Evolutionary conservation across 2,888 invertebrate genomes (phyloP).

Genomic region (Drosophila demipolita): DNA sequence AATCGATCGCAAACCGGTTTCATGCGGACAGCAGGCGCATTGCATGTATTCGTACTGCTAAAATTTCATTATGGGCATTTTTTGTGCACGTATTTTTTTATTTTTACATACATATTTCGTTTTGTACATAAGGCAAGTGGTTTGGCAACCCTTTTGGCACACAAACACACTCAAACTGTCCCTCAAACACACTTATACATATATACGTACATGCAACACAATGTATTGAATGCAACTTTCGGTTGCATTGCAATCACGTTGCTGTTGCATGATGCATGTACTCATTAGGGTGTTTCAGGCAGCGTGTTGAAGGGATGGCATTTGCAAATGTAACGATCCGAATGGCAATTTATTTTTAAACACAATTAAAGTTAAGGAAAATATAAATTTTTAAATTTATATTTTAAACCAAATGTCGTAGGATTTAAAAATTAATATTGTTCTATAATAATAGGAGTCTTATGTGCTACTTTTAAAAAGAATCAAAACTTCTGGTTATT

Average conservation of each 20-base stretch:
- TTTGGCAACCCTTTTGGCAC: conserved; percentile 80
- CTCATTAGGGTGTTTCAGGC: conserved; percentile 56
- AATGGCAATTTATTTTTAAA: neutral
- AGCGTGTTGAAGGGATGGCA: neutral
- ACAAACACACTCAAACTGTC: conserved; percentile 63
- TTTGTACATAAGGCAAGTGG: conserved; percentile 61
- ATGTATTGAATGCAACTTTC: conserved; percentile 53
- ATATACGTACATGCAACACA: conserved; percentile 10
- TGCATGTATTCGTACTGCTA: conserved; percentile 47
- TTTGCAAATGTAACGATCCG: neutral
- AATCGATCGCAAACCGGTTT: conserved; percentile 70
- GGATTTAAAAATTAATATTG: neutral
- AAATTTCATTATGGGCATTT: conserved; percentile 66
- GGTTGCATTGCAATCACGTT: conserved; percentile 70
- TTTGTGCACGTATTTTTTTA: conserved; percentile 36
- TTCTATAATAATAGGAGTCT: neutral
- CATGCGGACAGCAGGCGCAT: conserved; percentile 36
- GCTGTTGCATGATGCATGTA: conserved; percentile 78
- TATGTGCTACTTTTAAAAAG: neutral
- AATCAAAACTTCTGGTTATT: neutral
- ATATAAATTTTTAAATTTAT: neutral
- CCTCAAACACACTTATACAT: conserved; percentile 33
- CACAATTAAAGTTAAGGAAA: neutral
- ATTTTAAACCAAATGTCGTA: neutral
- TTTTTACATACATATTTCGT: conserved; percentile 13